Evolutionary conservation across 2,113 vertebrate species (phyloP).

Genomic region (Mustela lutreola): DNA sequence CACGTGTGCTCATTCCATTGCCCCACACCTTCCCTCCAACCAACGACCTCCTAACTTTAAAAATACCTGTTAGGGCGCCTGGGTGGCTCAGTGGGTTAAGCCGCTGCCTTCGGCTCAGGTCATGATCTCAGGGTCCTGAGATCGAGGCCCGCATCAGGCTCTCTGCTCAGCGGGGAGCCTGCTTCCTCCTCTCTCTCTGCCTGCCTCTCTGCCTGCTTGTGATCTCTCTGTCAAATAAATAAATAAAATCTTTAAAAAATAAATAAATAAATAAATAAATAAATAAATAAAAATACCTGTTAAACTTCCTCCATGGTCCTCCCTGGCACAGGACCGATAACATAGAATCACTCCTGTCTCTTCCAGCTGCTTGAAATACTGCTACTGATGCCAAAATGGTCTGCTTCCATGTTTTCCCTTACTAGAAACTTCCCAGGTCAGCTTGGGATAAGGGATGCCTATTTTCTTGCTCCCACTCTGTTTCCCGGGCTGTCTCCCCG

Average conservation of each 20-base stretch:
- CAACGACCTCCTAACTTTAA: neutral
- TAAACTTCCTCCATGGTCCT: constrained; percentile 48
- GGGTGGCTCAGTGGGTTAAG: too few species aligned
- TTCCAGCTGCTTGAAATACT: constrained; percentile 12
- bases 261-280: too few species aligned
- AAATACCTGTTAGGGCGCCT: too few species aligned
- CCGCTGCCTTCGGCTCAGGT: too few species aligned
- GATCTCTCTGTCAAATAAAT: too few species aligned
- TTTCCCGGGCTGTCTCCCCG: neutral
- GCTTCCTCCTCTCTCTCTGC: too few species aligned
- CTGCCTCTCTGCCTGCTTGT: too few species aligned
- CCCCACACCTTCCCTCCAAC: neutral
- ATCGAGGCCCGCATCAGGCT: too few species aligned
- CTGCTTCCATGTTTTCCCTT: neutral
- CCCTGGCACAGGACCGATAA: constrained; percentile 60
- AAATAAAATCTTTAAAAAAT: too few species aligned
- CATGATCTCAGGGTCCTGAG: too few species aligned
- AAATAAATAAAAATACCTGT: too few species aligned
- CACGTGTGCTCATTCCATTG: neutral
- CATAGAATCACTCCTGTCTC: neutral
- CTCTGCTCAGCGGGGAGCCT: too few species aligned
- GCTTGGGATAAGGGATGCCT: neutral
- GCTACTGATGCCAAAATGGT: neutral
- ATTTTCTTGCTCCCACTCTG: neutral
- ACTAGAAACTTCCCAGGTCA: neutral